Base-by-base conservation (phyloP, 2,888 invertebrate species). In the Masnerella sp. region DNA sequence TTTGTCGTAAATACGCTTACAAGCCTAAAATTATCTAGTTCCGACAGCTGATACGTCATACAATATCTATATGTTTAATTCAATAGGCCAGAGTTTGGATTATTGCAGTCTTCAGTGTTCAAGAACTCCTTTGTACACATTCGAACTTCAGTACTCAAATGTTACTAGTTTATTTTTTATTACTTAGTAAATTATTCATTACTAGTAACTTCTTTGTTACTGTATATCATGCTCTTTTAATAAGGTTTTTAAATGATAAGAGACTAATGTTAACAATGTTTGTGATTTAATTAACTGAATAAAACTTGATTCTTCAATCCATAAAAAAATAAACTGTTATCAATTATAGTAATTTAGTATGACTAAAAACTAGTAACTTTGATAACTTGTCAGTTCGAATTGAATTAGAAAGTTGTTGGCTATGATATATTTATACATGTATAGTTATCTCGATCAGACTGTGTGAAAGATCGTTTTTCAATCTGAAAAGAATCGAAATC, bases 81-180 rank as follows among this genome's bases (percentile, higher is more conserved):
- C 76, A 80, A 79, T 84, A 85, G 84, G 84, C 84, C 84, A 85
- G 83, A 82, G 81, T 84, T 82, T 78, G 81, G 79, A 81, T 84
- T 83, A 82, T 84, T 84, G 83, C 84, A 85, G 84, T 85, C 84
- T 84, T 83, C 80, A 83, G 79, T 81, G 80, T 80, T 82, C 80
- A 77, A 79, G 79, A 79, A 67, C 56, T 17, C 56, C 47, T 69
- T 74, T 74, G 69, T 72, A 76, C 74, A 67, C 54, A 76, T 69
- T 67, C 67, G 51, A 36, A 7, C 22, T 34, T 18, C 14, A 71
- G 40, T 45, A n/a, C n/a, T n/a, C n/a, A n/a, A n/a, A n/a, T n/a
- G n/a, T n/a, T n/a, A n/a, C n/a, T n/a, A n/a, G n/a, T n/a, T n/a
- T n/a, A n/a, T n/a, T n/a, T n/a, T n/a, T n/a, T n/a, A n/a, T n/a